phyloP scores from a whole-genome alignment of 2,113 vertebrate species.

The Symphodus melops region DNA sequence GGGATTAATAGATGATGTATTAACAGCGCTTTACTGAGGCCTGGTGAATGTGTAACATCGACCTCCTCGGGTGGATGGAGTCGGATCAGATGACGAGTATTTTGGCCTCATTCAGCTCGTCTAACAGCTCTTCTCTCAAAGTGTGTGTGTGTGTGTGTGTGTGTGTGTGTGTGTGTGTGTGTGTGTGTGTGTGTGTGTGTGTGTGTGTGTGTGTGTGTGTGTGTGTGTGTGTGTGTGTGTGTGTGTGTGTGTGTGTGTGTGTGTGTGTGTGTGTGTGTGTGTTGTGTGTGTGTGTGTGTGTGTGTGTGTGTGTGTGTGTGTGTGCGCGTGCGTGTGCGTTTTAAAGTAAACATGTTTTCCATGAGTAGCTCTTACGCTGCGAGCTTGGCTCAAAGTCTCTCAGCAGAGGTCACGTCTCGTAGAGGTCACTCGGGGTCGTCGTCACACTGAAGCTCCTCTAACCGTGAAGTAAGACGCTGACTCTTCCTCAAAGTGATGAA shows the following conservation, averaged over 20 bases:
- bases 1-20: conserved; percentile 75
- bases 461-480: too few relatives aligned
- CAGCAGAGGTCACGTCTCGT: too few relatives aligned
- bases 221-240: neutral
- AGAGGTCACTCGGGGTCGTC: too few relatives aligned
- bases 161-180: too few relatives aligned
- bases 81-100: neutral
- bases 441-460: too few relatives aligned
- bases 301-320: neutral
- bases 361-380: too few relatives aligned
- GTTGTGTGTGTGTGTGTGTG: neutral
- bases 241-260: neutral
- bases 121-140: conserved; percentile 15
- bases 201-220: neutral
- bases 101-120: conserved; percentile 27
- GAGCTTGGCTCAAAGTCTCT: too few relatives aligned
- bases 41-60: conserved; percentile 70
- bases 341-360: too few relatives aligned
- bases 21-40: conserved; percentile 51
- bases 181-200: neutral
- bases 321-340: neutral
- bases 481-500: too few relatives aligned
- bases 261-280: neutral
- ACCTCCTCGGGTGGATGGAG: conserved; percentile 13
- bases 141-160: neutral